Evolutionary conservation across 1,140 invertebrate species (phyloP).

Genomic region (Luehdorfia chinensis): DNA sequence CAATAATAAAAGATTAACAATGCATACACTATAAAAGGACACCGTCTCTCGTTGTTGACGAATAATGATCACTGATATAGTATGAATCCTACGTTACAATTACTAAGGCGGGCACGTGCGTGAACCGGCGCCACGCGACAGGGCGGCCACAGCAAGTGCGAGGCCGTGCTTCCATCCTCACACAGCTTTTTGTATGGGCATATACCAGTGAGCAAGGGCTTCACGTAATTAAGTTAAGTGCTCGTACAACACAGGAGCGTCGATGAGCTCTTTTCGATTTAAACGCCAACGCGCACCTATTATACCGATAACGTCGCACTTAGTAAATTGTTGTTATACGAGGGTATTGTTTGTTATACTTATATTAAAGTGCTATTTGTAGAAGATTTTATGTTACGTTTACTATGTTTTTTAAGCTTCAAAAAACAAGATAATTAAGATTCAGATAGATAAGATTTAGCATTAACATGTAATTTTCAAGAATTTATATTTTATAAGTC

Average conservation of each 20-base stretch:
- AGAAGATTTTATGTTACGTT: too few relatives aligned
- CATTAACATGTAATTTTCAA: too few relatives aligned
- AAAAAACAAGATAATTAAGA: too few relatives aligned
- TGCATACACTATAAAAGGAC: neutral
- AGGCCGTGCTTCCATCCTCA: neutral
- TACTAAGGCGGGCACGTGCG: constrained; percentile 19
- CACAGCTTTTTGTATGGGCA: neutral
- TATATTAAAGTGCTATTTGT: constrained; percentile 17
- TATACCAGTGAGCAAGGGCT: constrained; percentile 28
- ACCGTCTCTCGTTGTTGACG: constrained; percentile 1
- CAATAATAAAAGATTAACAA: neutral
- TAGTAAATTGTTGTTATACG: constrained; percentile 37
- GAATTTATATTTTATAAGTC: too few relatives aligned
- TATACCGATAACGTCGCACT: constrained; percentile 52
- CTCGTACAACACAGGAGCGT: constrained; percentile 48
- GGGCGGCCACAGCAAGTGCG: constrained; percentile 12
- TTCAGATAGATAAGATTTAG: too few relatives aligned
- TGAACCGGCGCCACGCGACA: constrained; percentile 14
- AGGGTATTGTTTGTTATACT: constrained; percentile 15
- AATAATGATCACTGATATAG: too few relatives aligned
- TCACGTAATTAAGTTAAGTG: constrained; percentile 73
- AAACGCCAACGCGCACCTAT: constrained; percentile 50
- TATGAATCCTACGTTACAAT: constrained; percentile 18
- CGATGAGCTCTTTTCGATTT: constrained; percentile 68
- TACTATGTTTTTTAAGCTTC: too few relatives aligned